Percentiles rank a stretch among this genome's conserved stretches.
Evolutionary conservation across 2,888 invertebrate species (phyloP).

Genomic region (Andricus quercusramuli): DNA sequence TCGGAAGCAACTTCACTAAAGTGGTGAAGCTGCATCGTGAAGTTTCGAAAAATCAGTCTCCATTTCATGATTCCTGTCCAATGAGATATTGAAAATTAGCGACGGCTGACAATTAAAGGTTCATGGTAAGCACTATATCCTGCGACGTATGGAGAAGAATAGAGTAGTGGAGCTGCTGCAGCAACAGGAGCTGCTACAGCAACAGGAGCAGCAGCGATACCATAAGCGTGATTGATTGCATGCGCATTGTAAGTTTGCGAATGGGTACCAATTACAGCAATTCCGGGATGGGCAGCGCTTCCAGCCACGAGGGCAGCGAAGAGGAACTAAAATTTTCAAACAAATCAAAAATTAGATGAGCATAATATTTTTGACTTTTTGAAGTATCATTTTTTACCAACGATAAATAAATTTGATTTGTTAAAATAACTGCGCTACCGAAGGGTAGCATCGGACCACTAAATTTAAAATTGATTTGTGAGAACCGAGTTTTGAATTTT

Average conservation of each 20-base stretch:
- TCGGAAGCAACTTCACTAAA: neutral
- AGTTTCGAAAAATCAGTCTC: neutral
- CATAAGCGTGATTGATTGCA: constrained; percentile 87
- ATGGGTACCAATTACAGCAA: constrained; percentile 85
- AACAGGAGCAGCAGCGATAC: constrained; percentile 80
- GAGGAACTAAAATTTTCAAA: constrained; percentile 62
- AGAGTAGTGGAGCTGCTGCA: constrained; percentile 61
- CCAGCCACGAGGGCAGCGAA: constrained; percentile 69
- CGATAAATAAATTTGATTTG: too few species aligned
- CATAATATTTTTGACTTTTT: neutral
- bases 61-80: constrained; percentile 42
- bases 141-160: constrained; percentile 59
- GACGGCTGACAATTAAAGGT: constrained; percentile 65
- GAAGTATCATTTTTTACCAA: neutral
- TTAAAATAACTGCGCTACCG: too few species aligned
- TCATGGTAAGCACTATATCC: constrained; percentile 64
- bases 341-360: neutral
- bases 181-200: constrained; percentile 71
- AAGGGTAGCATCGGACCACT: too few species aligned
- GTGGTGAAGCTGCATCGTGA: neutral
- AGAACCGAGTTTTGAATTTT: too few species aligned
- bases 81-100: constrained; percentile 56
- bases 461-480: too few species aligned
- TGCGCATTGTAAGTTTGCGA: constrained; percentile 89
- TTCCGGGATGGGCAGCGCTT: constrained; percentile 71